phyloP scores from a whole-genome alignment of 37 sponge, comb jelly and placozoan species.

The Spongia lamella region DNA sequence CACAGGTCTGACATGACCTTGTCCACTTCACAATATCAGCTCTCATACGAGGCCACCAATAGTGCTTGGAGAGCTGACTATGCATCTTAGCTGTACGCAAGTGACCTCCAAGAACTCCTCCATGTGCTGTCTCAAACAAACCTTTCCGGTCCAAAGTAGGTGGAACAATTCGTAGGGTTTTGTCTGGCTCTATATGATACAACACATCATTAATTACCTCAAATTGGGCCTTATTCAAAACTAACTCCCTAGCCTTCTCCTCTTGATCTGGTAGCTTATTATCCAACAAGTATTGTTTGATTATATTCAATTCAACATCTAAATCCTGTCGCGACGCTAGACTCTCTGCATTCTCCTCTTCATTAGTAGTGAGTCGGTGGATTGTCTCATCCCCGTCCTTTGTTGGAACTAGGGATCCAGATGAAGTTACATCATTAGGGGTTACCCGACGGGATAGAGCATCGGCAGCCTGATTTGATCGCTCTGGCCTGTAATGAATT shows the following conservation, averaged over 20 bases:
- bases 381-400: background rate
- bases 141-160: background rate
- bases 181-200: conserved; percentile 4
- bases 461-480: conserved; percentile 37
- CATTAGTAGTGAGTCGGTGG: too few relatives aligned
- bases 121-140: conserved; percentile 14
- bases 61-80: conserved; percentile 13
- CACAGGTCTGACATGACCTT: conserved; percentile 37
- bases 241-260: conserved; percentile 19
- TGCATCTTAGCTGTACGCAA: conserved; percentile 7
- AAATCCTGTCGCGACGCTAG: conserved; percentile 1
- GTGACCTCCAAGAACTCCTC: conserved; percentile 20
- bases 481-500: conserved; percentile 34
- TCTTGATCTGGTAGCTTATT: conserved; percentile 22
- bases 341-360: too few relatives aligned
- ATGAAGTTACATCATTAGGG: too few relatives aligned
- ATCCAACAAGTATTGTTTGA: background rate
- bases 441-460: conserved; percentile 31
- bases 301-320: conserved; percentile 3
- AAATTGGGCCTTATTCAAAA: conserved; percentile 2
- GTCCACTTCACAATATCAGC: conserved; percentile 20
- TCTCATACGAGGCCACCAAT: conserved; percentile 60
- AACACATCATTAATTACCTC: conserved; percentile 19
- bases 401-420: too few relatives aligned
- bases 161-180: conserved; percentile 21